Evolutionary conservation across 2,113 vertebrate genomes (phyloP).

Genomic region (Mastomys natalensis): DNA sequence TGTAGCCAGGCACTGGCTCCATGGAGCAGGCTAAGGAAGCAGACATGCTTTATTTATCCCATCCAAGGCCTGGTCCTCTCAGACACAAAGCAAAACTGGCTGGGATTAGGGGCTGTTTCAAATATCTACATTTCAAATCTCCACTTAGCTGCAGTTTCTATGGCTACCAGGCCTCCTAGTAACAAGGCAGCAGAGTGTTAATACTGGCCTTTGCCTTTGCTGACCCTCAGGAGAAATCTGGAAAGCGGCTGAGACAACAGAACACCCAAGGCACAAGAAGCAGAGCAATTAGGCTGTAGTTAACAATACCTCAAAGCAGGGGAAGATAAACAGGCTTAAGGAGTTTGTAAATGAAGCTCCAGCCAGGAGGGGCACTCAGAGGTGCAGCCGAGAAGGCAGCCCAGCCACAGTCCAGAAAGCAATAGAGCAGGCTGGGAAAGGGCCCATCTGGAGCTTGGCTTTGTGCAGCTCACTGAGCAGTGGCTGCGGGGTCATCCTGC

Average conservation of each 20-base stretch:
- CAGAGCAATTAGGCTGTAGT: constrained; percentile 58
- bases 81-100: constrained; percentile 73
- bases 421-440: background rate
- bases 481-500: background rate
- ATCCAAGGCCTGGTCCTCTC: background rate
- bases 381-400: background rate
- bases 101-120: constrained; percentile 71
- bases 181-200: constrained; percentile 67
- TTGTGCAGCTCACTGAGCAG: background rate
- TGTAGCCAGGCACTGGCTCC: background rate
- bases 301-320: constrained; percentile 40
- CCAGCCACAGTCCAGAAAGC: background rate
- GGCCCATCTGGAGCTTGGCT: background rate
- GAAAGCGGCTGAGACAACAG: constrained; percentile 60
- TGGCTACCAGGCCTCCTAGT: constrained; percentile 77
- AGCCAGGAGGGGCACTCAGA: background rate
- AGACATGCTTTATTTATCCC: background rate
- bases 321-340: background rate
- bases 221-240: constrained; percentile 77
- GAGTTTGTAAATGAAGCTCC: constrained; percentile 30
- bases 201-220: constrained; percentile 65
- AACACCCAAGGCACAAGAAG: constrained; percentile 66
- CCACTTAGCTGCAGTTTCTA: constrained; percentile 79
- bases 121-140: constrained; percentile 80
- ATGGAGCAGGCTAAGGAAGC: background rate